Percentiles rank a stretch among this genome's conserved stretches.
These are phyloP conservation scores for Phaethon lepturus DNA, from an alignment of 2,113 vertebrate genomes.

Conservation along the genomic window DNA sequence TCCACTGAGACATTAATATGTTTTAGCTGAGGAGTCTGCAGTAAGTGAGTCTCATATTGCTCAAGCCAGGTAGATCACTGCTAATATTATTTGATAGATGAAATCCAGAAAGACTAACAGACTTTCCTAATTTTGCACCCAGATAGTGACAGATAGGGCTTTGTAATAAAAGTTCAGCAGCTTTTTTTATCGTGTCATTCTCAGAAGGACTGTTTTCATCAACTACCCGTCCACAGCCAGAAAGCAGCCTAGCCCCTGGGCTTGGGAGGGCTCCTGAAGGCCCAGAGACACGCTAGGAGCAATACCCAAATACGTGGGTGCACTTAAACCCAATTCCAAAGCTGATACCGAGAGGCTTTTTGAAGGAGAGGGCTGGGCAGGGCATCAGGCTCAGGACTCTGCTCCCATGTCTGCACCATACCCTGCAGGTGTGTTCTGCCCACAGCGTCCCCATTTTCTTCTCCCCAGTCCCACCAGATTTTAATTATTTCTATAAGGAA, in stretches of 20 bases:
- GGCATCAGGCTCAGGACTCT: neutral
- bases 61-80: neutral
- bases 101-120: neutral
- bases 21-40: neutral
- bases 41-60: neutral
- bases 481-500: neutral
- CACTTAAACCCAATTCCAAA: neutral
- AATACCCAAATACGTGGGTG: rapidly evolving
- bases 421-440: neutral
- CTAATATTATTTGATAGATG: neutral
- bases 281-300: neutral
- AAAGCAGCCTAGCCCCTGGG: neutral
- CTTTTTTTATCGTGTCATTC: neutral
- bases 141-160: neutral
- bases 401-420: neutral
- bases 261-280: neutral
- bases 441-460: neutral
- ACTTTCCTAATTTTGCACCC: neutral
- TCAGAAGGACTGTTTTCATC: neutral
- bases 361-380: neutral
- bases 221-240: rapidly evolving
- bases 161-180: neutral
- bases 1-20: neutral
- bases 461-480: neutral
- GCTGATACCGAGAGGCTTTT: neutral